Conservation (phyloP, 2,113 vertebrate genomes). For the Choloepus hoffmanni region DNA sequence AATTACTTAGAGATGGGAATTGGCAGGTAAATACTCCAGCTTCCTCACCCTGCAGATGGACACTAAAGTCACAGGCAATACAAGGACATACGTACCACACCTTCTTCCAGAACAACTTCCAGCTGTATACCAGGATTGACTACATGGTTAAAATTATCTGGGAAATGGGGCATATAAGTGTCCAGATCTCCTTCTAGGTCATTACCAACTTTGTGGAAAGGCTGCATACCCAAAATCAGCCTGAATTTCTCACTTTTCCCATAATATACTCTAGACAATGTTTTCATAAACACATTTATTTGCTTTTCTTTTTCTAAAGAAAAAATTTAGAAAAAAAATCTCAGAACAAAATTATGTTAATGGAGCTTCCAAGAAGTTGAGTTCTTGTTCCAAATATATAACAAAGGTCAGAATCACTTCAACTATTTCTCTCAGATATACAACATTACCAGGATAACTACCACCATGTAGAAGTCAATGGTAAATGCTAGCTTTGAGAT, state of each 20-base stretch:
- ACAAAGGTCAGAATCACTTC: neutral
- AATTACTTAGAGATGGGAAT: neutral
- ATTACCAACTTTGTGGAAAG: neutral
- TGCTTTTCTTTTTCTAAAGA: neutral
- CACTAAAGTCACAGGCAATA: neutral
- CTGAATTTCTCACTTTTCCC: neutral
- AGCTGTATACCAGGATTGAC: neutral
- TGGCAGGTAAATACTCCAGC: neutral
- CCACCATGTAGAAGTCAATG: neutral
- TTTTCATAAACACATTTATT: neutral
- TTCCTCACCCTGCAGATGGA: neutral
- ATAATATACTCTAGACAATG: neutral
- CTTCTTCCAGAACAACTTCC: neutral
- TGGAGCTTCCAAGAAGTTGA: neutral
- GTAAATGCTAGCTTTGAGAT: neutral
- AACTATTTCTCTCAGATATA: neutral
- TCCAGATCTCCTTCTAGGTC: neutral
- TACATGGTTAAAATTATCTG: neutral
- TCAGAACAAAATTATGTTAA: neutral
- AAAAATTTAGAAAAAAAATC: neutral
- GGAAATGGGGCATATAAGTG: neutral
- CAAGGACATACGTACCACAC: fast-evolving
- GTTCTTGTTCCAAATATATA: neutral
- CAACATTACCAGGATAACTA: constrained; percentile 8
- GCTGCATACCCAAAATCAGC: neutral